phyloP scores from a whole-genome alignment of 1,140 invertebrate species.

The Polyergus mexicanus region DNA sequence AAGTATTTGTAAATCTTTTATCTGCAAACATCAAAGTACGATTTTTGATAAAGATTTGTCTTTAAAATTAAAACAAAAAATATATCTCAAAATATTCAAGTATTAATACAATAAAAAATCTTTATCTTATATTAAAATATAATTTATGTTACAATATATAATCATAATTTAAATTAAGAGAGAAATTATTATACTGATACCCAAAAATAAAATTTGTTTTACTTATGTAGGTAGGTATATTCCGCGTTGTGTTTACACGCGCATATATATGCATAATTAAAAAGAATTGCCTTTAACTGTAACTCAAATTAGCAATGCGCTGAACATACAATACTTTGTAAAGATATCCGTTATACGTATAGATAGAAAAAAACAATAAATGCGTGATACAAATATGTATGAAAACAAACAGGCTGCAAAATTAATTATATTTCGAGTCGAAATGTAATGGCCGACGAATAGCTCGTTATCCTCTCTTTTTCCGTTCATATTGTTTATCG shows the following conservation, averaged over 20 bases:
- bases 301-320: slow-evolving; percentile 26
- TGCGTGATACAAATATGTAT: background rate
- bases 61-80: background rate
- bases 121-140: slow-evolving; percentile 12
- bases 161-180: background rate
- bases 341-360: slow-evolving; percentile 33
- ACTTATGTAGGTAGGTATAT: background rate
- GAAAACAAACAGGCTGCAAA: slow-evolving; percentile 34
- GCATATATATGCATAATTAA: slow-evolving; percentile 23
- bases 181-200: slow-evolving; percentile 5
- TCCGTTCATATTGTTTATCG: slow-evolving; percentile 12
- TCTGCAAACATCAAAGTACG: background rate
- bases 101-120: background rate
- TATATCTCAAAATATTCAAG: background rate
- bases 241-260: background rate
- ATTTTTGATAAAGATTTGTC: slow-evolving; percentile 13
- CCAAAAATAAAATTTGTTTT: background rate
- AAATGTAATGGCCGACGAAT: slow-evolving; percentile 38
- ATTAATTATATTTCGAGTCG: slow-evolving; percentile 50
- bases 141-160: slow-evolving; percentile 30
- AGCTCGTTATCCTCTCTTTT: slow-evolving; percentile 54
- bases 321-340: slow-evolving; percentile 35
- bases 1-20: slow-evolving; percentile 21
- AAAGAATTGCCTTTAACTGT: slow-evolving; percentile 11
- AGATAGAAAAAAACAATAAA: slow-evolving; percentile 42